These are phyloP conservation scores for Listronotus bonariensis DNA, from an alignment of 1,140 invertebrate species.

Conservation along the genomic window DNA sequence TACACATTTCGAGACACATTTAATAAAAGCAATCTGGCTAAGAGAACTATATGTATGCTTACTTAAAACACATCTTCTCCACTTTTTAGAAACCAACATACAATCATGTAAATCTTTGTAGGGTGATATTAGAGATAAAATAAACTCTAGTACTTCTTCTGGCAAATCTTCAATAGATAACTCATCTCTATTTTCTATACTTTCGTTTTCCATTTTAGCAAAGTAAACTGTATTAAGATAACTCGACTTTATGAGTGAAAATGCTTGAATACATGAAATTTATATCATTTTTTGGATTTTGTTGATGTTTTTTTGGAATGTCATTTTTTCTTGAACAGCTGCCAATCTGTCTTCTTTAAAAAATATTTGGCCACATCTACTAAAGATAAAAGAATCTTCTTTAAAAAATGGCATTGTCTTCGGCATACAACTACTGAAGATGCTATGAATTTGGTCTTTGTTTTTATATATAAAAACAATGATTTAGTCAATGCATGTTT, in stretches of 20 bases:
- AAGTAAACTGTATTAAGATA: neutral
- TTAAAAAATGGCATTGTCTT: too few species aligned
- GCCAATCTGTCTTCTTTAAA: too few species aligned
- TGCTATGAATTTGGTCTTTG: too few species aligned
- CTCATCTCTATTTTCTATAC: neutral
- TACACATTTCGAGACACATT: too few species aligned
- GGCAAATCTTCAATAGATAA: constrained; percentile 72
- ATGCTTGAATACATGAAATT: constrained; percentile 24
- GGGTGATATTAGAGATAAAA: constrained; percentile 84
- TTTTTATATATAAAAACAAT: too few species aligned
- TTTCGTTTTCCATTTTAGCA: neutral
- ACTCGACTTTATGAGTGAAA: constrained; percentile 7
- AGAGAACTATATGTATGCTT: constrained; percentile 53
- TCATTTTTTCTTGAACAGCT: neutral
- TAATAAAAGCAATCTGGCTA: too few species aligned
- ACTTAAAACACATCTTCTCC: constrained; percentile 82
- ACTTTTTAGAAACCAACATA: constrained; percentile 82
- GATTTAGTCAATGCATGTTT: too few species aligned
- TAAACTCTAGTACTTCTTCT: constrained; percentile 91
- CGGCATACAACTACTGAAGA: too few species aligned
- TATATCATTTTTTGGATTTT: constrained; percentile 18
- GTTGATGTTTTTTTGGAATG: constrained; percentile 33
- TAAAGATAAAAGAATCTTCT: too few species aligned
- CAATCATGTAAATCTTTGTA: constrained; percentile 88
- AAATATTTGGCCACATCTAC: too few species aligned